Evolutionary conservation across 2,888 invertebrate species (phyloP).

Genomic region (Phania funesta): DNA sequence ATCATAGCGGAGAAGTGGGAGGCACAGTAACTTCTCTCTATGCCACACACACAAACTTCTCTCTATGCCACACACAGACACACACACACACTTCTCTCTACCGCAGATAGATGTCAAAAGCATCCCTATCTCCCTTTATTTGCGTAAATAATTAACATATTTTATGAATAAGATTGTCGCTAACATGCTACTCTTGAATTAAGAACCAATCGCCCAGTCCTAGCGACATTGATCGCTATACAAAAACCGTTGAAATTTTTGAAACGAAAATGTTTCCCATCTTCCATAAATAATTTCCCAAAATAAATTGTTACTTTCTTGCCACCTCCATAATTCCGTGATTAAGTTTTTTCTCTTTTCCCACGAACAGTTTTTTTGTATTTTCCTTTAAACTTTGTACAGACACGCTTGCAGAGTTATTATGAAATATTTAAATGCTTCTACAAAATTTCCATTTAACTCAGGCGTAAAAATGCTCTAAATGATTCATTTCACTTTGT

Average conservation of each 20-base stretch:
- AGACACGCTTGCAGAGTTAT: slow-evolving; percentile 32
- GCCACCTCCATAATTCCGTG: neutral
- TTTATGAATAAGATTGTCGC: no score
- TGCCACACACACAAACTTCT: no score
- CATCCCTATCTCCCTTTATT: no score
- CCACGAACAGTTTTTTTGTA: neutral
- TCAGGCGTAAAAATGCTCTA: slow-evolving; percentile 27
- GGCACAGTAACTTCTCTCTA: no score
- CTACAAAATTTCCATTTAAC: slow-evolving; percentile 23
- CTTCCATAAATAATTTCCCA: neutral
- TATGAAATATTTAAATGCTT: slow-evolving; percentile 26
- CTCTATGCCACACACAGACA: no score
- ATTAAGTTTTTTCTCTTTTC: slow-evolving; percentile 14
- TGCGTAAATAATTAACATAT: no score
- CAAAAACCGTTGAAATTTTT: neutral
- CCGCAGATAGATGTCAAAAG: no score
- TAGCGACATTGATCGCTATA: no score
- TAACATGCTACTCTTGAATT: no score
- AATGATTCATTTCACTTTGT: slow-evolving; percentile 1
- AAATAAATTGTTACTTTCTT: slow-evolving; percentile 15
- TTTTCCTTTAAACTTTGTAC: slow-evolving; percentile 1
- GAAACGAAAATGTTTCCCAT: neutral
- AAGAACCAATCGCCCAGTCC: no score
- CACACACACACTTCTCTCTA: no score
- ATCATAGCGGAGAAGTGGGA: no score